These are phyloP conservation scores for Botia almorhae DNA, from an alignment of 2,797 vertebrate genomes.

Conservation along the genomic window DNA sequence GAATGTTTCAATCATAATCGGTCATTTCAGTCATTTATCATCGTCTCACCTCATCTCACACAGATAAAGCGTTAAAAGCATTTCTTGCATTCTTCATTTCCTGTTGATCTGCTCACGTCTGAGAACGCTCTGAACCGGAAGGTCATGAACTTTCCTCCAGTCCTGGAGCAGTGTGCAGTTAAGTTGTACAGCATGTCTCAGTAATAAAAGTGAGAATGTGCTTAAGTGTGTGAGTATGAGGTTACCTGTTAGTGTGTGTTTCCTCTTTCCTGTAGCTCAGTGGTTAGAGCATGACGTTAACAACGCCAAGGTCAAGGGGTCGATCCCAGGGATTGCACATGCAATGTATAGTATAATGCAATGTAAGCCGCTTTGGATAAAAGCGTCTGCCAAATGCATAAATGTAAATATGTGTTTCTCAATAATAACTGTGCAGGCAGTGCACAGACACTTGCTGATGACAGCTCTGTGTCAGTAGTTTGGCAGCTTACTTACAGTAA, in stretches of 20 bases:
- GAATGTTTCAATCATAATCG: neutral
- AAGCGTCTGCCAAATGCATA: too few species aligned
- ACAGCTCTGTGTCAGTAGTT: constrained; percentile 60
- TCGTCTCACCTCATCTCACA: neutral
- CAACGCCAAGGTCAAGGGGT: too few species aligned
- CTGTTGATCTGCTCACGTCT: neutral
- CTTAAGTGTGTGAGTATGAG: neutral
- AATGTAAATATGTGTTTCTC: constrained; percentile 58
- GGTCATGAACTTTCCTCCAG: constrained; percentile 10
- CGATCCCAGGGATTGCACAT: too few species aligned
- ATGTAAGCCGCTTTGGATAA: too few species aligned
- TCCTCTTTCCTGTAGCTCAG: too few species aligned
- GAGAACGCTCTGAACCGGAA: neutral
- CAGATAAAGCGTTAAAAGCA: too few species aligned
- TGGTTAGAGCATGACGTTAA: too few species aligned
- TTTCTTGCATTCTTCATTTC: neutral
- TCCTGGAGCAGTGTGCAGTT: neutral
- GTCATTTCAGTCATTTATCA: neutral
- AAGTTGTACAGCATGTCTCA: neutral
- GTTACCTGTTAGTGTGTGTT: neutral
- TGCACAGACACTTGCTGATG: too few species aligned
- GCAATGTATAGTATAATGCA: too few species aligned
- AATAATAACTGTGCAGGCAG: constrained; percentile 70
- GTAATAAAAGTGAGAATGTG: constrained; percentile 21
- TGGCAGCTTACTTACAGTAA: constrained; percentile 65